Percentiles rank a stretch among this genome's conserved stretches.
Conservation (phyloP, 2,888 invertebrate genomes). For the Cheilosia scutellata region DNA sequence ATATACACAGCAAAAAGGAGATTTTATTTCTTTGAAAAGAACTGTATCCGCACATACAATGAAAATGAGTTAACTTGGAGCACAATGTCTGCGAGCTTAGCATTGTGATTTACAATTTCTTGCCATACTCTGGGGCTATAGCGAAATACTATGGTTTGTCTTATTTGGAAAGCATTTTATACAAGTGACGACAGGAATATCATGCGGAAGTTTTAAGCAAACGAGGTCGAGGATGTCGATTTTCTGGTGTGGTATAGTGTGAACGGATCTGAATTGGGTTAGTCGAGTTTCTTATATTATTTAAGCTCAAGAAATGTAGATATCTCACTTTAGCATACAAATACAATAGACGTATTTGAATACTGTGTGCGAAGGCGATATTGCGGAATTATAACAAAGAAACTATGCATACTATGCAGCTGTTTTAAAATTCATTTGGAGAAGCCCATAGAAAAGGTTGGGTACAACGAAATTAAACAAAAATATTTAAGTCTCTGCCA, state of each 20-base stretch:
- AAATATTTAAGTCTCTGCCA: no score
- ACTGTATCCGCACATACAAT: slow-evolving; percentile 43
- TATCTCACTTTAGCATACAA: neutral
- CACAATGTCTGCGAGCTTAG: slow-evolving; percentile 66
- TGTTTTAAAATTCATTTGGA: no score
- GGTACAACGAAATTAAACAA: no score
- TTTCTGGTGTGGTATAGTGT: slow-evolving; percentile 44
- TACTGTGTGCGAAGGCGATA: neutral
- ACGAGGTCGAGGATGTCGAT: slow-evolving; percentile 66
- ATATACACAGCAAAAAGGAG: neutral
- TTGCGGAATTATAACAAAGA: neutral
- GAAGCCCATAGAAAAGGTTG: no score
- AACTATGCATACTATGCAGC: neutral
- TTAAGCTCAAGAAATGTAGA: neutral
- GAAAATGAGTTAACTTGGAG: slow-evolving; percentile 57
- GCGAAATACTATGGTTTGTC: slow-evolving; percentile 13
- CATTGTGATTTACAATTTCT: slow-evolving; percentile 62
- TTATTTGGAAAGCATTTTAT: slow-evolving; percentile 43
- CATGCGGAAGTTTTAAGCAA: slow-evolving; percentile 47
- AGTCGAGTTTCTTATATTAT: slow-evolving; percentile 4
- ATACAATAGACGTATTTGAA: neutral
- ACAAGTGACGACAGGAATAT: slow-evolving; percentile 27
- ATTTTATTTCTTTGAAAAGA: slow-evolving; percentile 1
- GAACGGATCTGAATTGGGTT: slow-evolving; percentile 39
- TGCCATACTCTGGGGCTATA: slow-evolving; percentile 1